Evolutionary conservation across 2,113 vertebrate genomes (phyloP), one percentile per base, ranked within the genome.

Genomic region (Camelus dromedarius): DNA sequence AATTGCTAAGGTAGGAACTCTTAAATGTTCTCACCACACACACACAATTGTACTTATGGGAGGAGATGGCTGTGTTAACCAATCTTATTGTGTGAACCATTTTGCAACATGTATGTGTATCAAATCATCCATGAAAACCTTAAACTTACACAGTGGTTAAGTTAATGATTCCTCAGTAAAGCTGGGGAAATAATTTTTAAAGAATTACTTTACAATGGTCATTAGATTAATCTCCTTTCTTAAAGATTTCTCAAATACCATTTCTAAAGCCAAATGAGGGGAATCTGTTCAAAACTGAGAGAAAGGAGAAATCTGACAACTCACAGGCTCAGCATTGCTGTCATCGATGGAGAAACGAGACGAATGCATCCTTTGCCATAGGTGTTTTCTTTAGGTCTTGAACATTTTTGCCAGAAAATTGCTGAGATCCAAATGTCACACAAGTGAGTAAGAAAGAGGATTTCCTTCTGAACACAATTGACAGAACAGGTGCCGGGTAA

Each of bases 391-490:
- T 86, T 60, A 24, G 75, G 50, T 62, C 88, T 83, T 79, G 62
- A 62, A 52, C 18, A 15, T 26, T 93, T 95, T 92, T 69, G 50
- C 88, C 64, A 28, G 79, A 96, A 42, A 87, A 52, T 3, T 46
- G 52, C 64, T 50, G 62, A 70, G 62, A 67, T 28, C 77, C 87
- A 93, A 82, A 89, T 48, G 62, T 86, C 77, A 81, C 60, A 58
- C 46, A 58, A 24, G 35, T 91, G 89, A 91, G 46, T 84, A 84
- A 95, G 93, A 92, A 84, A 89, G 82, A 96, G 88, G 75, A 97
- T 96, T 83, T 97, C 95, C 96, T 96, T 84, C 84, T 38, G 46
- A 64, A 75, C 64, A 91, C 93, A 92, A 92, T 28, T 84, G 93
- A 54, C 88, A 92, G 75, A 66, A 46, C 88, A 88, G 84, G 84